These are phyloP conservation scores for Yoshiicerus persimilis DNA, from an alignment of 1,140 invertebrate species.

Conservation along the genomic window DNA sequence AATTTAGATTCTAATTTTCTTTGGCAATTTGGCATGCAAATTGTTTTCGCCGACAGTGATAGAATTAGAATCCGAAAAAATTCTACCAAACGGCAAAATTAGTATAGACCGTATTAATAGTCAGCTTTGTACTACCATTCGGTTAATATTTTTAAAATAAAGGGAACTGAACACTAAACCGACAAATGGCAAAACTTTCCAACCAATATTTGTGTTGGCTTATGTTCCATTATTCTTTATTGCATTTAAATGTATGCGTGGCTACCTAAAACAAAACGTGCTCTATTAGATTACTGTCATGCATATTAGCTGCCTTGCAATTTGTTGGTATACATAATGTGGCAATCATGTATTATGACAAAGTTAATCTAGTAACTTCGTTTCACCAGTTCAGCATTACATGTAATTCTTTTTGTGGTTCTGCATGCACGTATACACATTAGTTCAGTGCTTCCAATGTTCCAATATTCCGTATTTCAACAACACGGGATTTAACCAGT, in stretches of 20 bases:
- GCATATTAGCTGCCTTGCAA: not conserved
- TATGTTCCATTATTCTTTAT: not conserved
- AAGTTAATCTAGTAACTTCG: not conserved
- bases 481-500: not conserved
- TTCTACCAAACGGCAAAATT: no score
- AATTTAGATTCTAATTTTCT: no score
- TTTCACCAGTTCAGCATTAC: not conserved
- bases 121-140: not conserved
- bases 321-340: not conserved
- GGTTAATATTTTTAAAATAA: not conserved
- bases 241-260: not conserved
- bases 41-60: not conserved
- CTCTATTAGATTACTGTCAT: not conserved
- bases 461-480: not conserved
- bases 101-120: no score
- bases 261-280: not conserved
- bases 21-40: not conserved
- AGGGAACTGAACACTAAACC: not conserved
- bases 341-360: not conserved
- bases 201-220: not conserved
- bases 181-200: not conserved
- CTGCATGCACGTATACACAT: not conserved
- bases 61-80: not conserved
- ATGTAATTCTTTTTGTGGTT: not conserved
- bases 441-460: not conserved